Base-by-base conservation (phyloP, 1,140 invertebrate species). In the Berghia stephanieae region DNA sequence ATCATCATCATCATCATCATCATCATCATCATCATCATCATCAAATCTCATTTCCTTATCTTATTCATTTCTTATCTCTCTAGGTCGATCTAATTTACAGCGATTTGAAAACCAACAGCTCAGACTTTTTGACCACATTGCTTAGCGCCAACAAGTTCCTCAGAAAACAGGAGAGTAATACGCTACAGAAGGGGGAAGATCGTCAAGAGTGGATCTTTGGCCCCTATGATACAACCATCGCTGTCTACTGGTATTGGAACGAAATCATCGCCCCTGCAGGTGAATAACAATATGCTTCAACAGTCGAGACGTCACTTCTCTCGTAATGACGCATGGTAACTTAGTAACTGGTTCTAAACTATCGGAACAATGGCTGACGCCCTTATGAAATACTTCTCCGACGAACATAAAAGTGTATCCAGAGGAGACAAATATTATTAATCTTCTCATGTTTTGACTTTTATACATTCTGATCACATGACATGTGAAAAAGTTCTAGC, bases 181-280 rank as follows among this genome's bases (percentile, higher is more conserved):
- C 5, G 52, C 52, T 57, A n/a, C n/a, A 68, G 18, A n/a, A 2
- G 27, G 77, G 77, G 0, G 82, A 81, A 49, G 82, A 84, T 75
- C 69, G 78, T 18, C 73, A 71, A 42, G 49, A 80, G 2, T 86
- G 85, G 85, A 5, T 75, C 18, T 80, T 57, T 27, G 80, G 70
- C 43, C 67, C 79, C 1, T 84, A 81, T 78, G 76, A 79, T 52
- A 83, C 83, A 8, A 42, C 36, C 18, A 70, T 83, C 31, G 72
- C 78, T 1, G 79, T 84, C 6, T 80, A 80, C 69, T 81, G 82
- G 77, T 79, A 78, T 27, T 86, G 84, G 85, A 85, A 86, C 76
- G 83, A 87, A 63, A 67, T 87, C 0, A 60, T 83, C 27, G 82
- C 83, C 18, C 84, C 86, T 8, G 85, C 86, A 31, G 86, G 86